Percentiles rank a stretch among this genome's conserved stretches.
Evolutionary conservation across 2,797 vertebrate genomes (phyloP).

Genomic region (Euthynnus affinis): DNA sequence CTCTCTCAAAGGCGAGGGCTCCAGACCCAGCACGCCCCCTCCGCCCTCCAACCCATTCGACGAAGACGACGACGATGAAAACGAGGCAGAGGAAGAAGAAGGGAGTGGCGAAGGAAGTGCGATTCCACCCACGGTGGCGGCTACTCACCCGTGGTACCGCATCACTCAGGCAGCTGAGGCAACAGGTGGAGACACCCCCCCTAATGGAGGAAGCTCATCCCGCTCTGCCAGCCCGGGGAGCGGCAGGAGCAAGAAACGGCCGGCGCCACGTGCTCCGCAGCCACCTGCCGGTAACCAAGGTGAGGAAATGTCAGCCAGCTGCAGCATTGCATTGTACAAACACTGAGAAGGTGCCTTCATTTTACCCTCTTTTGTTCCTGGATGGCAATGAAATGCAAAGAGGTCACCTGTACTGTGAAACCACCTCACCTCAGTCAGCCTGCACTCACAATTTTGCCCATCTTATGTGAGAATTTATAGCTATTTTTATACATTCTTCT

Average conservation of each 20-base stretch:
- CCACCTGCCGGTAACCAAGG: slow-evolving; percentile 85
- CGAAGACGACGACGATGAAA: slow-evolving; percentile 85
- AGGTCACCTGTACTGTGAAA: too few species aligned
- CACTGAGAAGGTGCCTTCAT: too few species aligned
- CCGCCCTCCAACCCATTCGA: slow-evolving; percentile 93
- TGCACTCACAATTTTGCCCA: too few species aligned
- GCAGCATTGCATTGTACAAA: neutral
- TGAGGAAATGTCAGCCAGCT: slow-evolving; percentile 48
- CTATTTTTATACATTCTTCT: neutral
- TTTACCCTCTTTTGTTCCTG: too few species aligned
- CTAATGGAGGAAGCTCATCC: slow-evolving; percentile 76
- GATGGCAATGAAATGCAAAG: neutral
- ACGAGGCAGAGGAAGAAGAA: slow-evolving; percentile 69
- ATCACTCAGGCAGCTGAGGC: slow-evolving; percentile 84
- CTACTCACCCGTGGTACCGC: slow-evolving; percentile 94
- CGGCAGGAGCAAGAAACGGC: slow-evolving; percentile 90
- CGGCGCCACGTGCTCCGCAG: slow-evolving; percentile 89
- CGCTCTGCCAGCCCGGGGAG: slow-evolving; percentile 81
- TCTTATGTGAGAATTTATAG: neutral
- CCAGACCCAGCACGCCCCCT: slow-evolving; percentile 78
- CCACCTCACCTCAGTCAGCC: too few species aligned
- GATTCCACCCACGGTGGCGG: slow-evolving; percentile 70
- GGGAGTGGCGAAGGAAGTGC: slow-evolving; percentile 62
- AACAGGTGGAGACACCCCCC: slow-evolving; percentile 67
- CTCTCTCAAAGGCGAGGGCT: slow-evolving; percentile 89